These are phyloP conservation scores for Gonatopus flavifemur DNA, from an alignment of 1,140 invertebrate genomes.

Conservation along the genomic window DNA sequence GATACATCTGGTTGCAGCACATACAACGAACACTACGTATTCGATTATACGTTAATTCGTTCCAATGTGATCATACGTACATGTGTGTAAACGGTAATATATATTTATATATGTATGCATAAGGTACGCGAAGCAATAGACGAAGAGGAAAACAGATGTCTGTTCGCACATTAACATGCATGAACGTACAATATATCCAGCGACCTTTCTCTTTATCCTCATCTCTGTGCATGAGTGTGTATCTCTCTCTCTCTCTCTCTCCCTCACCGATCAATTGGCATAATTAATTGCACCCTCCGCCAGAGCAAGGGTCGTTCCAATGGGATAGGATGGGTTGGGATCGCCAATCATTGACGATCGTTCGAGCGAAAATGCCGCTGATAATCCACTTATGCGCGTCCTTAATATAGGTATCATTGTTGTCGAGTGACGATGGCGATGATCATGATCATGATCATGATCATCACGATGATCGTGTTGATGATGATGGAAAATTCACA, in stretches of 20 bases:
- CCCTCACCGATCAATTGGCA: slow-evolving; percentile 44
- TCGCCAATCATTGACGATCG: slow-evolving; percentile 20
- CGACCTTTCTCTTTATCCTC: no score
- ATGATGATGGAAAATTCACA: no score
- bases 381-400: slow-evolving; percentile 23
- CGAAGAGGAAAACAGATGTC: slow-evolving; percentile 31
- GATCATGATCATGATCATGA: slow-evolving; percentile 2
- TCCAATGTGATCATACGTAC: no score
- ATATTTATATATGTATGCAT: background rate
- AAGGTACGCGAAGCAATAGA: background rate
- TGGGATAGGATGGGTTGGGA: no score
- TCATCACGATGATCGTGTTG: slow-evolving; percentile 1
- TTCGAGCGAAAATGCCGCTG: slow-evolving; percentile 18
- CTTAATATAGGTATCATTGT: slow-evolving; percentile 3
- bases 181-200: slow-evolving; percentile 32
- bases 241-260: no score
- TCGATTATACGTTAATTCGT: background rate
- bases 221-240: no score
- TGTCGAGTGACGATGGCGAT: background rate
- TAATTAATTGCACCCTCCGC: slow-evolving; percentile 33
- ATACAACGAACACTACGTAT: no score
- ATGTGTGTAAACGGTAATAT: background rate
- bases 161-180: slow-evolving; percentile 42
- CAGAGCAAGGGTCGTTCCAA: slow-evolving; percentile 9
- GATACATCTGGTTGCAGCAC: no score